A percentile compares a stretch with the other conserved stretches of the same genome.
phyloP scores from a whole-genome alignment of 2,888 invertebrate species.

The Andricus curvator region DNA sequence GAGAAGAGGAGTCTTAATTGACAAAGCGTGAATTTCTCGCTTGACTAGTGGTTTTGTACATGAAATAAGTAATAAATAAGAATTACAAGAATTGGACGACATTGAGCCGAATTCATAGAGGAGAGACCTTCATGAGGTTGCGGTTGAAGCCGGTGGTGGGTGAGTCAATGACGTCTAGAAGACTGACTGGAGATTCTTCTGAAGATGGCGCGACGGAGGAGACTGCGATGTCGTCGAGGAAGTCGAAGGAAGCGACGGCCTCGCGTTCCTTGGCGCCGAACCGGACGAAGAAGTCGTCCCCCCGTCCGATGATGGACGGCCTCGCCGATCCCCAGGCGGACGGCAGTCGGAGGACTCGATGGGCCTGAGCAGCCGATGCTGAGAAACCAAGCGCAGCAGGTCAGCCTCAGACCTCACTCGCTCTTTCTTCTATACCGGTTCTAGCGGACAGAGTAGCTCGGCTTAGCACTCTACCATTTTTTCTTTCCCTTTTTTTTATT shows the following conservation, averaged over 20 bases:
- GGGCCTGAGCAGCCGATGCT: conserved; percentile 77
- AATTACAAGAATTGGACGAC: conserved; percentile 3
- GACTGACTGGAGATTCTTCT: conserved; percentile 57
- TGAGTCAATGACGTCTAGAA: conserved; percentile 59
- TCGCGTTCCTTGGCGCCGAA: conserved; percentile 88
- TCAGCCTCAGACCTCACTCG: conserved; percentile 72
- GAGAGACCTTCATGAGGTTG: conserved; percentile 70
- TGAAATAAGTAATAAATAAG: not conserved
- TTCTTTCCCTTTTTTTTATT: conserved; percentile 46
- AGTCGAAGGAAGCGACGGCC: conserved; percentile 89
- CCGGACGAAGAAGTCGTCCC: conserved; percentile 88
- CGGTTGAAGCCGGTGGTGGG: conserved; percentile 58
- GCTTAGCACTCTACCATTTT: conserved; percentile 69
- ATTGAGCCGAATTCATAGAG: conserved; percentile 58
- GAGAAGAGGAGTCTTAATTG: not conserved
- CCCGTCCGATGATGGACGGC: conserved; percentile 87
- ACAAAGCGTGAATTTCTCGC: not conserved
- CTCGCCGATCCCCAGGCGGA: conserved; percentile 79
- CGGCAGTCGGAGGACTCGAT: conserved; percentile 73
- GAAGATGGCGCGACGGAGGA: conserved; percentile 58
- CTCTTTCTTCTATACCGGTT: conserved; percentile 66
- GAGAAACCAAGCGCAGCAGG: conserved; percentile 70
- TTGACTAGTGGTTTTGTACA: conserved; percentile 31
- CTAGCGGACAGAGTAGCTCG: conserved; percentile 74
- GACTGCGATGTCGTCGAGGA: conserved; percentile 83